A percentile compares a stretch with the other conserved stretches of the same genome.
phyloP scores from a whole-genome alignment of 2,888 invertebrate species.

The Hyposoter dolosus region DNA sequence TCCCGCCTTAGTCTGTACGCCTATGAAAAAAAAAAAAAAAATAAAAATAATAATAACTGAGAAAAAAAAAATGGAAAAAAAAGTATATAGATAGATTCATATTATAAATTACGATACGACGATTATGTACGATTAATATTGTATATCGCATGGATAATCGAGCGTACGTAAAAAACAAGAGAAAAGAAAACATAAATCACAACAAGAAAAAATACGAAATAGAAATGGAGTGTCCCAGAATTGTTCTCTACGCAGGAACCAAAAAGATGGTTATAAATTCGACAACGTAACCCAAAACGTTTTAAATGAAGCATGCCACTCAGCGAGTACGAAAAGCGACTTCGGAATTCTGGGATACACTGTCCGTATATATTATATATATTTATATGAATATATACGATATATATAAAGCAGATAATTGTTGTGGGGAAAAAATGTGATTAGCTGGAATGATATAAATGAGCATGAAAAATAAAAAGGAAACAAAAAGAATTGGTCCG shows the following conservation, averaged over 20 bases:
- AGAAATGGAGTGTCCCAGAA: constrained; percentile 70
- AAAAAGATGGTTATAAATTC: constrained; percentile 62
- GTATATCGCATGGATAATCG: constrained; percentile 71
- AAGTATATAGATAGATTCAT: constrained; percentile 79
- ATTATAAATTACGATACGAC: constrained; percentile 78
- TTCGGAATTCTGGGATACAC: constrained; percentile 62
- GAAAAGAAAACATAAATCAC: constrained; percentile 13
- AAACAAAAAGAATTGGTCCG: constrained; percentile 45
- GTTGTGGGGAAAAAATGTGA: constrained; percentile 29
- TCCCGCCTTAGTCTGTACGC: constrained; percentile 81
- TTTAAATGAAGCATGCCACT: constrained; percentile 28
- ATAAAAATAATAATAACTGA: constrained; percentile 17
- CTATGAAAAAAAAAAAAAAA: constrained; percentile 74
- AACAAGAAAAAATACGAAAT: constrained; percentile 45
- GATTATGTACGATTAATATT: constrained; percentile 77
- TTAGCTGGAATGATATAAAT: constrained; percentile 13
- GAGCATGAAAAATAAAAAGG: constrained; percentile 23
- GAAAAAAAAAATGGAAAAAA: constrained; percentile 33
- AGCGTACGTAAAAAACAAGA: constrained; percentile 60
- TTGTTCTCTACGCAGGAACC: constrained; percentile 60
- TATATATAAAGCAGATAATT: constrained; percentile 43
- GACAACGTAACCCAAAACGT: constrained; percentile 47
- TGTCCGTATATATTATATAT: constrained; percentile 66
- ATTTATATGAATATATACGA: constrained; percentile 58
- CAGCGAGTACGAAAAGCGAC: constrained; percentile 19